Evolutionary conservation across 1,140 invertebrate genomes (phyloP).

Genomic region (Rhynchophorus ferrugineus): DNA sequence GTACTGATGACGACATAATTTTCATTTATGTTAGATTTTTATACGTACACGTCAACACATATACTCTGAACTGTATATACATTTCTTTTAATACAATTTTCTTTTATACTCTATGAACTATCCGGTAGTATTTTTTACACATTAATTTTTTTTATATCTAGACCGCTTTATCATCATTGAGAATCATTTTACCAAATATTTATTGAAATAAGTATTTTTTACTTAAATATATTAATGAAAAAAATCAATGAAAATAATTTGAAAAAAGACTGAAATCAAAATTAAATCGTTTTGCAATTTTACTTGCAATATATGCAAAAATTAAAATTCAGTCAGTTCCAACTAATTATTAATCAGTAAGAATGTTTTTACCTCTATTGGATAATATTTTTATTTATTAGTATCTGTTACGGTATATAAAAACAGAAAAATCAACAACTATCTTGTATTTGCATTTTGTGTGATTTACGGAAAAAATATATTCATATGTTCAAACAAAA

Average conservation of each 20-base stretch:
- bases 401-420: slow-evolving; percentile 26
- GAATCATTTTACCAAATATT: slow-evolving; percentile 31
- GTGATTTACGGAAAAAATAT: slow-evolving; percentile 19
- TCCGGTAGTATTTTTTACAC: slow-evolving; percentile 19
- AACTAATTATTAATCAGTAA: slow-evolving; percentile 14
- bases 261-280: too few species aligned
- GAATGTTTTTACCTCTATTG: slow-evolving; percentile 2
- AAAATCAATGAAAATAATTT: slow-evolving; percentile 2
- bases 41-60: slow-evolving; percentile 35
- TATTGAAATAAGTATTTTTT: not conserved
- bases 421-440: slow-evolving; percentile 30
- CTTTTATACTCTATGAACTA: slow-evolving; percentile 17
- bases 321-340: slow-evolving; percentile 29
- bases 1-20: slow-evolving; percentile 12
- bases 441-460: slow-evolving; percentile 2
- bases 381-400: slow-evolving; percentile 21
- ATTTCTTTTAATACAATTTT: slow-evolving; percentile 10
- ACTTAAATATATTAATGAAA: not conserved
- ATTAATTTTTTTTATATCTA: slow-evolving; percentile 20
- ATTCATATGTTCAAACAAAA: slow-evolving; percentile 27
- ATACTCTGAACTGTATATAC: slow-evolving; percentile 32
- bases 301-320: too few species aligned
- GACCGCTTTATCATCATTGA: slow-evolving; percentile 29
- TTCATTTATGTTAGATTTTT: slow-evolving; percentile 16
- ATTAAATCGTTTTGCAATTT: too few species aligned